A percentile compares a stretch with the other conserved stretches of the same genome.
phyloP scores from a whole-genome alignment of 1,140 invertebrate species.

The Coptotermes formosanus region DNA sequence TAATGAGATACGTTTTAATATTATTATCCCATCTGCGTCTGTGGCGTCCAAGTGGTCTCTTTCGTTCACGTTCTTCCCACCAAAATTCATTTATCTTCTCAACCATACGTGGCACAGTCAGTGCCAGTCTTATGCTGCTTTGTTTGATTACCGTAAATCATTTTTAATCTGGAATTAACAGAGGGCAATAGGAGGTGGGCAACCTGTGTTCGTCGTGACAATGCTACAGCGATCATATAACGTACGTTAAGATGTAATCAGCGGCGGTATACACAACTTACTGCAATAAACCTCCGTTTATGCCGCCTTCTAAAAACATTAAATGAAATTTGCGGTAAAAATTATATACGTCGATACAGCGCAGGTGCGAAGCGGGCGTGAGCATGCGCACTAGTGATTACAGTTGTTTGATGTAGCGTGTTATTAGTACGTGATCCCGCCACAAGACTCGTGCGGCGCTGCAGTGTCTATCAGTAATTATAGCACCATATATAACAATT shows the following conservation, averaged over 20 bases:
- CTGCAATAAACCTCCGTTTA: background rate
- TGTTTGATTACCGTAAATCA: too few relatives aligned
- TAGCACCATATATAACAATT: background rate
- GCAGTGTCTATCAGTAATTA: background rate
- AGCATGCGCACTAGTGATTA: background rate
- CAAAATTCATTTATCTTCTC: too few relatives aligned
- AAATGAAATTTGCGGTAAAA: background rate
- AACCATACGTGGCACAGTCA: too few relatives aligned
- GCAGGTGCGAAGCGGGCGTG: constrained; percentile 4
- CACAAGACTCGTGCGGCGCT: background rate
- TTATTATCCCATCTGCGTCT: too few relatives aligned
- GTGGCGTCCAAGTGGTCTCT: too few relatives aligned
- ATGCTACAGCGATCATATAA: background rate
- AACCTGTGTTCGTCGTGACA: background rate
- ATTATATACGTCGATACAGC: background rate
- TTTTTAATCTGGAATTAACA: background rate
- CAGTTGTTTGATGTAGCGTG: background rate
- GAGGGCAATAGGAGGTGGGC: background rate
- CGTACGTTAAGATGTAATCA: background rate
- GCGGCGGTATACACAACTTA: background rate
- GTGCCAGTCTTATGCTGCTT: too few relatives aligned
- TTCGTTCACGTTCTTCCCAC: too few relatives aligned
- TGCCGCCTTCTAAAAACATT: background rate
- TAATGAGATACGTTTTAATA: too few relatives aligned
- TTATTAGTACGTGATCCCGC: constrained; percentile 11